Evolutionary conservation across 2,888 invertebrate genomes (phyloP).

Genomic region (Polyommatus iphigenia): DNA sequence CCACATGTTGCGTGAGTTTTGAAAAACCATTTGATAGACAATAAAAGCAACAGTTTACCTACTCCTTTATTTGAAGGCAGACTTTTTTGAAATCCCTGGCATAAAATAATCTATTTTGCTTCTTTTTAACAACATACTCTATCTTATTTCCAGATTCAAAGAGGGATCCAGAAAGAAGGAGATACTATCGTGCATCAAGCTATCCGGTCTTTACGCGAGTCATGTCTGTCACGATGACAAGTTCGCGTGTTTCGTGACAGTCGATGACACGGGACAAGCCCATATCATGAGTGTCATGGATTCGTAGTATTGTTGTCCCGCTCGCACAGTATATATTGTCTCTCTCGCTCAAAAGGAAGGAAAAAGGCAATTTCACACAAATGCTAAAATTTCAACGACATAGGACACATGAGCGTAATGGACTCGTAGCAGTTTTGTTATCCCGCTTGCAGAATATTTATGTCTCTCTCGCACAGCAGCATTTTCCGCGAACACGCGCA

Average conservation of each 20-base stretch:
- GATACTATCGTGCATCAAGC: slow-evolving; percentile 71
- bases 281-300: slow-evolving; percentile 79
- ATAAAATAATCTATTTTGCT: not conserved
- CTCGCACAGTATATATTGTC: not conserved
- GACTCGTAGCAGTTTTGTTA: slow-evolving; percentile 41
- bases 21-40: too few species aligned
- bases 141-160: slow-evolving; percentile 57
- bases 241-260: slow-evolving; percentile 81
- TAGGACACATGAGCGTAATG: slow-evolving; percentile 61
- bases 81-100: too few species aligned
- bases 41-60: too few species aligned
- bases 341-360: not conserved
- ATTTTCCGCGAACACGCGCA: slow-evolving; percentile 62
- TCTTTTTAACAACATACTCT: not conserved
- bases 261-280: slow-evolving; percentile 81
- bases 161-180: slow-evolving; percentile 68
- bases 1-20: too few species aligned
- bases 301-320: not conserved
- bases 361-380: too few species aligned
- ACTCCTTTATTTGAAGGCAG: too few species aligned
- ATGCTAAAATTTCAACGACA: too few species aligned
- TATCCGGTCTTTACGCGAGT: slow-evolving; percentile 69
- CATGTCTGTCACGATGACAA: slow-evolving; percentile 66
- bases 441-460: too few species aligned
- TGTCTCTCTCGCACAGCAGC: too few species aligned